Evolutionary conservation across 2,888 invertebrate species (phyloP).

Genomic region (Metalampra italica): DNA sequence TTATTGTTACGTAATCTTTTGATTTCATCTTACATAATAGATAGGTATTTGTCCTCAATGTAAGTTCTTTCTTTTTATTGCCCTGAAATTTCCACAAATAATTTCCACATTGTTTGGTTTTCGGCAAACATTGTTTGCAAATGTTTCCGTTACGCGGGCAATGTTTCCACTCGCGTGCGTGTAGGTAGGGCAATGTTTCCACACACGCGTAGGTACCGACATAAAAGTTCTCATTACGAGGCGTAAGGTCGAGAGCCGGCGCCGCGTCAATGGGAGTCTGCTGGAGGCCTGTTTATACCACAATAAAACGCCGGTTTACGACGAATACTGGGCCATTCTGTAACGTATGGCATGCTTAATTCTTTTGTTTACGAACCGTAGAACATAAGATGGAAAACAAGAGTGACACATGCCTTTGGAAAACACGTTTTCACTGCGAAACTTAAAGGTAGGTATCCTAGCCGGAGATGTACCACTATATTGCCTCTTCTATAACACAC

Average conservation of each 20-base stretch:
- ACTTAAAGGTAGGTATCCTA: too few species aligned
- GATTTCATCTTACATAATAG: too few species aligned
- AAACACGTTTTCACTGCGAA: background rate
- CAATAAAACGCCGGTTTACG: constrained; percentile 55
- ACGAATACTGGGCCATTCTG: constrained; percentile 32
- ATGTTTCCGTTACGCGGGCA: background rate
- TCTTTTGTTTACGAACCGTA: constrained; percentile 23
- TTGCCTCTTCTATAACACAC: background rate
- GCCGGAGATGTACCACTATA: too few species aligned
- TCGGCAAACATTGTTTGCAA: background rate
- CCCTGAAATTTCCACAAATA: too few species aligned
- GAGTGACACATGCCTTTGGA: background rate
- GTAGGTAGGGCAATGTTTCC: background rate
- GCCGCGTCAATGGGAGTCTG: constrained; percentile 47
- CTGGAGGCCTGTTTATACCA: constrained; percentile 44
- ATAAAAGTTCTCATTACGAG: constrained; percentile 40
- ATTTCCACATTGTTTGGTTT: background rate
- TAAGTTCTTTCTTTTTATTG: too few species aligned
- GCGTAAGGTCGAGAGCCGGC: constrained; percentile 28
- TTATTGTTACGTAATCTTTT: too few species aligned
- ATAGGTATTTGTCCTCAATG: too few species aligned
- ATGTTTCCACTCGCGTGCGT: constrained; percentile 1
- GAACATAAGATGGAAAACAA: constrained; percentile 9
- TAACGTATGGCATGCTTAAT: constrained; percentile 21
- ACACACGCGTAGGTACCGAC: constrained; percentile 16